phyloP scores from a whole-genome alignment of 35 echinoderm and acorn worm species.

The Heliocidaris erythrogramma region DNA sequence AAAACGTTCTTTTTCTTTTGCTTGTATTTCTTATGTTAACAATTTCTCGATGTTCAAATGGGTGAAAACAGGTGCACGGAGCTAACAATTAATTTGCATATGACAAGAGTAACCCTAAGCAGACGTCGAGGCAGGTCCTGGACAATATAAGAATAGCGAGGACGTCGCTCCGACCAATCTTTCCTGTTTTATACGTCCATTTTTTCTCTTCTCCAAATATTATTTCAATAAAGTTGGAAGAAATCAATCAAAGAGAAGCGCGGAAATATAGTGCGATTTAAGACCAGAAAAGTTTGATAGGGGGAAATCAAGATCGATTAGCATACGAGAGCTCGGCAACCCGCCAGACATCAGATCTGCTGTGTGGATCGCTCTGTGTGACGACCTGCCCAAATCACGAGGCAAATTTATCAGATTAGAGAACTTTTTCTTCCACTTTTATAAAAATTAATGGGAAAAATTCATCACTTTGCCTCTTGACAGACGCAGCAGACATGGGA shows the following conservation, averaged over 20 bases:
- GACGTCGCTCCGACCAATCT: neutral
- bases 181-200: constrained; percentile 19
- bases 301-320: neutral
- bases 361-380: neutral
- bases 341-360: neutral
- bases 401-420: constrained; percentile 53
- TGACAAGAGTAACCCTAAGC: neutral
- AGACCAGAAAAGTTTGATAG: neutral
- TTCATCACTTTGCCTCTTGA: constrained; percentile 39
- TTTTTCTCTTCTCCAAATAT: constrained; percentile 48
- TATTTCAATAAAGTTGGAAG: constrained; percentile 44
- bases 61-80: constrained; percentile 40
- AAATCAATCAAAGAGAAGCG: constrained; percentile 45
- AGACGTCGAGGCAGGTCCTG: constrained; percentile 2
- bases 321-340: constrained; percentile 4
- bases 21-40: constrained; percentile 40
- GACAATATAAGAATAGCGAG: neutral
- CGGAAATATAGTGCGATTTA: neutral
- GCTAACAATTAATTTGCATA: constrained; percentile 53
- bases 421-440: constrained; percentile 27
- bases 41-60: constrained; percentile 48
- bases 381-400: neutral
- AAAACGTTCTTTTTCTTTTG: constrained; percentile 1
- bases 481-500: constrained; percentile 22
- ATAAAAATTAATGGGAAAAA: constrained; percentile 44